phyloP scores from a whole-genome alignment of 1,140 invertebrate genomes.

The Heliconius hewitsoni region DNA sequence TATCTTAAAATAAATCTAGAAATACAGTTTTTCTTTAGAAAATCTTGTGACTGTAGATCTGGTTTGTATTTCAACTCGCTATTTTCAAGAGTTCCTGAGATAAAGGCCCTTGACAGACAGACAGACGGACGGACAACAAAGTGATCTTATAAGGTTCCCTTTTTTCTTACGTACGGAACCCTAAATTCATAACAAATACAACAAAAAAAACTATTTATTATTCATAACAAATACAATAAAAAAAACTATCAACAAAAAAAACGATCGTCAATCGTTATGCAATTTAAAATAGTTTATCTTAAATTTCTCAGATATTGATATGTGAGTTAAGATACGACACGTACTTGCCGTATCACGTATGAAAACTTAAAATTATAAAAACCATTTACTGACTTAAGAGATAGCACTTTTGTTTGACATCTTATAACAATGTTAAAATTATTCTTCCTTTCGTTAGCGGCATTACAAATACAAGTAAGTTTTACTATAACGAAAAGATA shows the following conservation, averaged over 20 bases:
- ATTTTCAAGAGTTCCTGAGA: too few species aligned
- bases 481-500: neutral
- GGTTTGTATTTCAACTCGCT: too few species aligned
- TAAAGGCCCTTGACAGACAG: too few species aligned
- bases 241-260: too few species aligned
- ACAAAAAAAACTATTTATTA: too few species aligned
- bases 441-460: constrained; percentile 11
- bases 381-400: neutral
- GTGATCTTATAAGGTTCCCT: too few species aligned
- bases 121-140: too few species aligned
- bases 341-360: neutral
- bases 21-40: too few species aligned
- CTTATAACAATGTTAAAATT: constrained; percentile 11
- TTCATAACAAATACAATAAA: neutral
- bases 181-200: too few species aligned
- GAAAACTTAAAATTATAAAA: neutral
- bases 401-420: neutral
- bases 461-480: constrained; percentile 26
- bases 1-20: too few species aligned
- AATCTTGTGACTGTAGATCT: too few species aligned
- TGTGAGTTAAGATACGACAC: neutral
- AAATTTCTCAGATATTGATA: neutral
- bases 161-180: too few species aligned
- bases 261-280: neutral
- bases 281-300: neutral